Percentiles rank a stretch among this genome's conserved stretches.
These are phyloP conservation scores for Ecdyonurus torrentis DNA, from an alignment of 2,888 invertebrate genomes.

Conservation along the genomic window DNA sequence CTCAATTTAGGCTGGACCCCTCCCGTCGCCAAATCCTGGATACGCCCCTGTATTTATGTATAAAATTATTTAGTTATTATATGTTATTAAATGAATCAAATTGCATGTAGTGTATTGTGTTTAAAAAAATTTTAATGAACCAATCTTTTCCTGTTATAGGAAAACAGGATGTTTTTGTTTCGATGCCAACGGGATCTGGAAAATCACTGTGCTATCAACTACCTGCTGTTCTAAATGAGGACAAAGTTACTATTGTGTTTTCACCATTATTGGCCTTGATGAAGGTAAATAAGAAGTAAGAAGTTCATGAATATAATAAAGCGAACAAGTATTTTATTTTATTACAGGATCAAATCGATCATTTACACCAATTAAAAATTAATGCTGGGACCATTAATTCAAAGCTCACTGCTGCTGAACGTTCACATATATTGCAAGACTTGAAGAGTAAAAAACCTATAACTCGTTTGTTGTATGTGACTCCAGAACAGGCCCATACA, in stretches of 20 bases:
- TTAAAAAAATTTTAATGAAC: conserved; percentile 7
- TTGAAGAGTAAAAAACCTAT: conserved; percentile 53
- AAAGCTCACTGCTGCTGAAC: conserved; percentile 61
- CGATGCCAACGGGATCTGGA: conserved; percentile 97
- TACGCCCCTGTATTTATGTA: conserved; percentile 10
- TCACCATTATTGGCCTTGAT: conserved; percentile 93
- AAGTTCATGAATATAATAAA: no score
- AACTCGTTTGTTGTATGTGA: conserved; percentile 80
- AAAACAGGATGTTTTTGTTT: conserved; percentile 80
- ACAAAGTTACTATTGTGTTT: conserved; percentile 79
- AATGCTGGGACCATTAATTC: conserved; percentile 83
- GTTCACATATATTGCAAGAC: conserved; percentile 60
- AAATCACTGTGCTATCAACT: conserved; percentile 96
- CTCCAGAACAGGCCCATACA: conserved; percentile 90
- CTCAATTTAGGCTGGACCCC: no score
- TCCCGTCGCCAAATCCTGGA: no score
- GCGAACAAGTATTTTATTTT: no score
- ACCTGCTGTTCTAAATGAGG: conserved; percentile 68
- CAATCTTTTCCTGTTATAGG: no score
- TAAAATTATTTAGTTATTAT: conserved; percentile 2
- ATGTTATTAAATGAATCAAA: not conserved
- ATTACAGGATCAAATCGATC: conserved; percentile 76
- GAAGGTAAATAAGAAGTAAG: no score
- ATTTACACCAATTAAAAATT: conserved; percentile 59
- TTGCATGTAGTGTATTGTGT: not conserved